These are phyloP conservation scores for Eriosoma lanigerum DNA, from an alignment of 1,140 invertebrate genomes.

Conservation along the genomic window DNA sequence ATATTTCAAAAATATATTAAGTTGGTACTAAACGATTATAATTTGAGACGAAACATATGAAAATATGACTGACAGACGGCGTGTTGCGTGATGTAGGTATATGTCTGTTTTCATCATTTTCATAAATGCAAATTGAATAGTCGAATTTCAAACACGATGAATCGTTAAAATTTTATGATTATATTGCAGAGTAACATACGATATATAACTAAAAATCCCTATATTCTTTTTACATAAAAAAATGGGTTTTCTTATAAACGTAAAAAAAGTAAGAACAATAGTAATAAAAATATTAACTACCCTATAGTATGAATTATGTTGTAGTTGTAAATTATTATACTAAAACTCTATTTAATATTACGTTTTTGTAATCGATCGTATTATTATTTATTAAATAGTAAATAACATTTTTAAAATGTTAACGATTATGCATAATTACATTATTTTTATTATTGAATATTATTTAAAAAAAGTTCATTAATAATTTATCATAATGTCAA, in stretches of 20 bases:
- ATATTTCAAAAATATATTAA: not conserved
- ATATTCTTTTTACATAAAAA: not conserved
- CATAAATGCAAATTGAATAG: constrained; percentile 7
- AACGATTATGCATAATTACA: not conserved
- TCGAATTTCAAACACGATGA: not conserved
- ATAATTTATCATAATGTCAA: not conserved
- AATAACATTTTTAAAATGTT: not conserved
- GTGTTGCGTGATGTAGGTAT: not conserved
- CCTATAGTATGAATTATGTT: not conserved
- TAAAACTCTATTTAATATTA: not conserved
- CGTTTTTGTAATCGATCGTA: not conserved
- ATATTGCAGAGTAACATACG: not conserved
- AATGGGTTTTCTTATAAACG: not conserved
- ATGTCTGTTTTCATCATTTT: not conserved
- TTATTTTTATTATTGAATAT: constrained; percentile 2
- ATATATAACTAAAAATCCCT: not conserved
- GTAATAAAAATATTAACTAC: constrained; percentile 19
- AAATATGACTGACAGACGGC: not conserved
- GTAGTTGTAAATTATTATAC: too few species aligned
- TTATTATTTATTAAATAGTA: not conserved
- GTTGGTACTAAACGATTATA: not conserved
- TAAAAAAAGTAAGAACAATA: constrained; percentile 11
- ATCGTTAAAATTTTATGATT: constrained; percentile 5
- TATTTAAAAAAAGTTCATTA: too few species aligned
- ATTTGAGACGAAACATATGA: not conserved